These are phyloP conservation scores for Pristionchus mayeri DNA, from an alignment of 2,888 invertebrate genomes.

Conservation along the genomic window DNA sequence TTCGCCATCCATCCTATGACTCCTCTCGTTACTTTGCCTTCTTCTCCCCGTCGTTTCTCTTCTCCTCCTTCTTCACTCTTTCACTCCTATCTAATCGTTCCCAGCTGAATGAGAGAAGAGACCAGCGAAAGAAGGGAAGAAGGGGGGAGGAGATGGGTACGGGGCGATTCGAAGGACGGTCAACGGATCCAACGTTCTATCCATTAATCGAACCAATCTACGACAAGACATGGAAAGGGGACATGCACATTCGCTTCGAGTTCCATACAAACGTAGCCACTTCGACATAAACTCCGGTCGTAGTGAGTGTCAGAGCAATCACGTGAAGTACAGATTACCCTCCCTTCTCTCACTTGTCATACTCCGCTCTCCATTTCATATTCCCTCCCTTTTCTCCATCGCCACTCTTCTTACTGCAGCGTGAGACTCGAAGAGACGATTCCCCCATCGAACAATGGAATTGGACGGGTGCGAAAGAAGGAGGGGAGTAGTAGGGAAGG, in stretches of 20 bases:
- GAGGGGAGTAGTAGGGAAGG: not conserved
- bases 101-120: constrained; percentile 33
- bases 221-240: not conserved
- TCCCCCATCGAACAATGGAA: constrained; percentile 4
- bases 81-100: constrained; percentile 40
- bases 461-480: constrained; percentile 4
- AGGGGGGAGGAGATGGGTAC: constrained; percentile 15
- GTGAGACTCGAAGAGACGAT: constrained; percentile 7
- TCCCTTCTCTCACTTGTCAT: not conserved
- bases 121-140: constrained; percentile 25
- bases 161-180: constrained; percentile 1
- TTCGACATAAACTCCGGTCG: not conserved
- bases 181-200: not conserved
- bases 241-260: not conserved
- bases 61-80: constrained; percentile 43
- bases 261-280: not conserved
- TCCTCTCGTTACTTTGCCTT: constrained; percentile 3
- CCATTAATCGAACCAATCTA: not conserved
- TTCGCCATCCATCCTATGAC: constrained; percentile 15
- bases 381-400: not conserved
- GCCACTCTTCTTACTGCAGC: not conserved
- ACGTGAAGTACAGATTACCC: constrained; percentile 12
- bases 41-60: constrained; percentile 8
- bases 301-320: constrained; percentile 1
- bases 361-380: constrained; percentile 12